Evolutionary conservation across 2,113 vertebrate genomes (phyloP).

Genomic region (Eulacestoma nigropectus): DNA sequence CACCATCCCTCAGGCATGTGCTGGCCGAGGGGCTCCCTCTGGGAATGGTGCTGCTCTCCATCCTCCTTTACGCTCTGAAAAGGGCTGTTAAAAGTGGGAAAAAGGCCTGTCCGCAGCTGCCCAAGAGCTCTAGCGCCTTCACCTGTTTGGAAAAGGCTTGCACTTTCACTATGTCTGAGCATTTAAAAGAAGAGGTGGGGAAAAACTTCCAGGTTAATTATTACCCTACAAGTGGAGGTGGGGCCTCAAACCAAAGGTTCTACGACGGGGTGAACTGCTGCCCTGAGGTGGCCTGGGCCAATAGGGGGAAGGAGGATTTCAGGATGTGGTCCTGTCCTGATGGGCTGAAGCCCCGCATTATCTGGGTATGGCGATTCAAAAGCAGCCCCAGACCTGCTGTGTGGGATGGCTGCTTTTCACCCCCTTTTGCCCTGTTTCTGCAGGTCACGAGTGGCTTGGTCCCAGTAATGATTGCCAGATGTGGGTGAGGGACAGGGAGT

Average conservation of each 20-base stretch:
- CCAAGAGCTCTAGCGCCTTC: neutral
- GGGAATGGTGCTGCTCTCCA: rapidly evolving
- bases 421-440: neutral
- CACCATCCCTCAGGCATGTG: rapidly evolving
- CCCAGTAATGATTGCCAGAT: neutral
- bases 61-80: neutral
- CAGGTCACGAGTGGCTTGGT: rapidly evolving
- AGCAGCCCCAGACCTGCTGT: neutral
- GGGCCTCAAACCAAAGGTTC: rapidly evolving
- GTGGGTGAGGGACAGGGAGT: neutral
- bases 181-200: neutral
- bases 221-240: neutral
- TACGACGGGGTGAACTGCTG: neutral
- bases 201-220: neutral
- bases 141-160: neutral
- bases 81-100: neutral
- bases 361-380: neutral
- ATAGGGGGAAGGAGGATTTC: neutral
- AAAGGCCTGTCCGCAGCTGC: neutral
- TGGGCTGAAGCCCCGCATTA: rapidly evolving
- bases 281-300: neutral
- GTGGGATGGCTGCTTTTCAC: neutral
- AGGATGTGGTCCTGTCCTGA: neutral
- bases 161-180: neutral
- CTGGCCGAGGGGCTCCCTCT: rapidly evolving